A percentile compares a stretch with the other conserved stretches of the same genome.
These are phyloP conservation scores for Erythrolamprus reginae DNA, from an alignment of 2,113 vertebrate genomes.

Conservation along the genomic window DNA sequence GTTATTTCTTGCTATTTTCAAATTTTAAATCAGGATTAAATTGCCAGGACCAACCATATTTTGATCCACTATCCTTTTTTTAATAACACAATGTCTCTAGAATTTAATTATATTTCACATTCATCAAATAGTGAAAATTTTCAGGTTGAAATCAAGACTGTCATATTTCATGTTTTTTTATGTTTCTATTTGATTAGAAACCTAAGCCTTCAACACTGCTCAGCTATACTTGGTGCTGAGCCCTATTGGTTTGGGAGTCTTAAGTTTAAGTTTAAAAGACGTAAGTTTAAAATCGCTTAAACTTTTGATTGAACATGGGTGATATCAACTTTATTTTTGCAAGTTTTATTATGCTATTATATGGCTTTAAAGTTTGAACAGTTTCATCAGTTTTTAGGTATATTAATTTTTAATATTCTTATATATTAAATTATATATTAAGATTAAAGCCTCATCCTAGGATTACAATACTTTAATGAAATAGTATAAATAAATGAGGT, in stretches of 20 bases:
- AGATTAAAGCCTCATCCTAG: neutral
- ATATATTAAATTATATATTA: neutral
- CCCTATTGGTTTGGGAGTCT: neutral
- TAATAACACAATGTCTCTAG: neutral
- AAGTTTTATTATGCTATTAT: neutral
- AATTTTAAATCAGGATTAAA: neutral
- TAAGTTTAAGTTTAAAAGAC: no score
- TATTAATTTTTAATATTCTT: neutral
- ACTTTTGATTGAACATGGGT: neutral
- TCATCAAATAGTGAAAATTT: neutral
- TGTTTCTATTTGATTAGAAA: neutral
- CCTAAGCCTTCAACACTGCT: fast-evolving
- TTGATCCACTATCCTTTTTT: neutral
- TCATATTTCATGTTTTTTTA: no score
- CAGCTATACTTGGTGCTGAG: neutral
- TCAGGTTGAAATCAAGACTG: neutral
- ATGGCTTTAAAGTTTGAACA: neutral
- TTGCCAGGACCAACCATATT: neutral
- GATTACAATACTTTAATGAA: neutral
- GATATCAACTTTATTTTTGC: neutral
- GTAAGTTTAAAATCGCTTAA: neutral
- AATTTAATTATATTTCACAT: neutral
- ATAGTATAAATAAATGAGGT: neutral
- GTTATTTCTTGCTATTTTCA: neutral
- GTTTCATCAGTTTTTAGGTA: neutral